phyloP scores from a whole-genome alignment of 2,113 vertebrate genomes.

The Varanus komodoensis region DNA sequence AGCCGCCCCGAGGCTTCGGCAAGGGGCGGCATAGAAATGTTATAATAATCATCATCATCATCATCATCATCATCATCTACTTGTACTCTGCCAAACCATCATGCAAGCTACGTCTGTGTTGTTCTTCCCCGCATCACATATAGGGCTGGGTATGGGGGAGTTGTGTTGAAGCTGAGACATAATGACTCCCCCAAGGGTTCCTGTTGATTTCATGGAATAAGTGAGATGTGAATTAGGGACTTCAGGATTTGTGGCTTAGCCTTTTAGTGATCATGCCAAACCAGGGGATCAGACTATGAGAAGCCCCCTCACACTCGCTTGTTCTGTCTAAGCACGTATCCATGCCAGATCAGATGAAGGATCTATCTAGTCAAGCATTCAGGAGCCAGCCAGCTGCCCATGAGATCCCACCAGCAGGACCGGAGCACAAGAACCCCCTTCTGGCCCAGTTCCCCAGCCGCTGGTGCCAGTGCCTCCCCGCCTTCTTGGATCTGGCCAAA shows the following conservation, averaged over 20 bases:
- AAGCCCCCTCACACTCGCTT: not conserved
- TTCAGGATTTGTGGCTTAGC: not conserved
- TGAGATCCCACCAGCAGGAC: no score
- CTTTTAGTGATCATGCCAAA: not conserved
- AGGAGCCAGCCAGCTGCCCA: no score
- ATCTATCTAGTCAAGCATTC: no score
- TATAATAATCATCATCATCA: not conserved
- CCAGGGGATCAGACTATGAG: not conserved
- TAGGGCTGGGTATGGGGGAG: no score
- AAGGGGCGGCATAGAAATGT: no score
- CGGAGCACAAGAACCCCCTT: no score
- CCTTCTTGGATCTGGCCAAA: not conserved
- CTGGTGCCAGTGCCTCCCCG: not conserved
- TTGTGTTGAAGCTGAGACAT: not conserved
- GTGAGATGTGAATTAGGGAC: not conserved
- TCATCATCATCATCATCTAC: not conserved
- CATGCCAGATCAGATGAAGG: no score
- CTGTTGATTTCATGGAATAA: not conserved
- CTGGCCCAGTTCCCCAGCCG: no score
- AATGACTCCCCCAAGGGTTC: not conserved
- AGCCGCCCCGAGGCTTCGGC: no score
- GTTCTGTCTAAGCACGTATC: not conserved
- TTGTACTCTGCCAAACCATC: not conserved
- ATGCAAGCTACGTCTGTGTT: no score
- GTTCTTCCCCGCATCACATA: no score